A percentile compares a stretch with the other conserved stretches of the same genome.
These are phyloP conservation scores for Natrix natrix DNA, from an alignment of 2,797 vertebrate genomes.

Conservation along the genomic window DNA sequence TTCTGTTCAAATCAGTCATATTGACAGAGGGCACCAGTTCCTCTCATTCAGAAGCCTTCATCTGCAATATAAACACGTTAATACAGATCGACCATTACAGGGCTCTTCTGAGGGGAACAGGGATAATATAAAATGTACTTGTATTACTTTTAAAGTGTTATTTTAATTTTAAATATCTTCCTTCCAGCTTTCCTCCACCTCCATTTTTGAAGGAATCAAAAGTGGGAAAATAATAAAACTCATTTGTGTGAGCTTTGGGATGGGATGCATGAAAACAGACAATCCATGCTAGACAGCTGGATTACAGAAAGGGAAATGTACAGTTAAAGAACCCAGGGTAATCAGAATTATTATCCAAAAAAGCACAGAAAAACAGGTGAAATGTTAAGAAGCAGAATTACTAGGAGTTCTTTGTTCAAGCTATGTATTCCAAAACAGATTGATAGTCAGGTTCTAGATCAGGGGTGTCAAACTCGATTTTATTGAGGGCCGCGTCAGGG, in stretches of 20 bases:
- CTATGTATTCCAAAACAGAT: neutral
- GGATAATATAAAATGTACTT: neutral
- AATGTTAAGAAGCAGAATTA: neutral
- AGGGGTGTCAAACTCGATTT: too few species aligned
- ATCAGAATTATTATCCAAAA: conserved; percentile 4
- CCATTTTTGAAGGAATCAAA: neutral
- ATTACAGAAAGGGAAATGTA: conserved; percentile 31
- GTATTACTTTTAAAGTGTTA: neutral
- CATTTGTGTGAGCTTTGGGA: neutral
- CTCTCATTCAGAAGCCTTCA: neutral
- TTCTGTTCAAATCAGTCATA: neutral
- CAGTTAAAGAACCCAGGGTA: conserved; percentile 8
- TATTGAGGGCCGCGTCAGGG: too few species aligned
- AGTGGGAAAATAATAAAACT: neutral
- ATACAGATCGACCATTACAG: neutral
- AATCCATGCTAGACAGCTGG: neutral
- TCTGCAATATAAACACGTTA: neutral
- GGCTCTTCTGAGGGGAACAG: neutral
- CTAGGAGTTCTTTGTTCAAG: too few species aligned
- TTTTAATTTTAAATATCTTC: conserved; percentile 22
- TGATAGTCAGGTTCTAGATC: neutral
- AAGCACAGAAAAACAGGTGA: neutral
- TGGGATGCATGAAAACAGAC: neutral
- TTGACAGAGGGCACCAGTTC: neutral
- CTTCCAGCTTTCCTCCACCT: neutral